A percentile compares a stretch with the other conserved stretches of the same genome.
Evolutionary conservation across 2,797 vertebrate species (phyloP).

Genomic region (Varecia variegata): DNA sequence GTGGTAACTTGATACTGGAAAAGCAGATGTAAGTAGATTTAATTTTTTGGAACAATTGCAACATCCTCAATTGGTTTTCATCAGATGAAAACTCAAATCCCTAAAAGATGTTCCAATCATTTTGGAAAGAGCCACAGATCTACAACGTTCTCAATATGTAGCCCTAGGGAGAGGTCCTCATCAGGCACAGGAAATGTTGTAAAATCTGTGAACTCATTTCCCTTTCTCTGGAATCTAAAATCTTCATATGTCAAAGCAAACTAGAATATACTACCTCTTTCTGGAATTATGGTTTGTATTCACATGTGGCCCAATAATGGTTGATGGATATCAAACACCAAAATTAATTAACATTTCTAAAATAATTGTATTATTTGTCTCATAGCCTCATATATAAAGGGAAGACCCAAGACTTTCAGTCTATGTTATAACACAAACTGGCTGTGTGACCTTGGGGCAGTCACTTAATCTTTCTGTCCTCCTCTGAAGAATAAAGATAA

Average conservation of each 20-base stretch:
- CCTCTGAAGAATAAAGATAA: not conserved
- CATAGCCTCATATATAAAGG: not conserved
- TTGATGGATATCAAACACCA: conserved; percentile 11
- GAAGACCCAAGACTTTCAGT: not conserved
- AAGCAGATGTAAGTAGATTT: not conserved
- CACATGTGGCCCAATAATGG: not conserved
- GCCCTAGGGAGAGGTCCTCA: not conserved
- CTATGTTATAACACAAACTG: not conserved
- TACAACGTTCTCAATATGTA: not conserved
- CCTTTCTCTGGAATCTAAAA: not conserved
- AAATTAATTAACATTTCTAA: conserved; percentile 24
- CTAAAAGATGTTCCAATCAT: conserved; percentile 36
- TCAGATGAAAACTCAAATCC: not conserved
- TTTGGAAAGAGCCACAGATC: not conserved
- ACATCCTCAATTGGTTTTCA: conserved; percentile 21
- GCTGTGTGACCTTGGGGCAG: not conserved
- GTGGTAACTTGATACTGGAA: conserved; percentile 24
- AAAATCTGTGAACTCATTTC: not conserved
- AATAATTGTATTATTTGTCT: not conserved
- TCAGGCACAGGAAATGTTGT: not conserved
- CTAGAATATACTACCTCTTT: not conserved
- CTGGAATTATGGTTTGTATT: not conserved
- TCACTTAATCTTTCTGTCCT: not conserved
- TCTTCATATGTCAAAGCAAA: conserved; percentile 15
- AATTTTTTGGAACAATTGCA: not conserved